These are phyloP conservation scores for Bos indicus DNA, from an alignment of 2,113 vertebrate genomes.

Conservation along the genomic window DNA sequence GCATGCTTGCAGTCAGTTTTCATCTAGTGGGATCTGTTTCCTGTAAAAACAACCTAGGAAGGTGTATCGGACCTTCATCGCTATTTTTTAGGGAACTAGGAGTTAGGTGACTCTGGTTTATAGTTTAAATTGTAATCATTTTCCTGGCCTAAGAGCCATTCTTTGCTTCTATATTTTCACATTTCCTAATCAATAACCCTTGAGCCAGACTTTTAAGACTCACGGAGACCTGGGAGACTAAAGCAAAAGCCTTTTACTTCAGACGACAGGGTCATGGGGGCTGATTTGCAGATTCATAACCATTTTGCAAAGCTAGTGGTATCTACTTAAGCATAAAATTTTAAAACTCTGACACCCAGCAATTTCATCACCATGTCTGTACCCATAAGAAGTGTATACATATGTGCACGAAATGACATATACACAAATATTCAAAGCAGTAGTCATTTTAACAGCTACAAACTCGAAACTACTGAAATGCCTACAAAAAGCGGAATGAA, in stretches of 20 bases:
- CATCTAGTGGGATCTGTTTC: not conserved
- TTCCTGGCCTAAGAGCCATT: not conserved
- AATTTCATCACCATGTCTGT: not conserved
- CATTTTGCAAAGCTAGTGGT: not conserved
- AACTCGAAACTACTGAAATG: not conserved
- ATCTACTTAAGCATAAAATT: not conserved
- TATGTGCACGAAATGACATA: not conserved
- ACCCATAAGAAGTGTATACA: not conserved
- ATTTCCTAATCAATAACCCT: not conserved
- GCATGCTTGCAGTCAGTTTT: not conserved
- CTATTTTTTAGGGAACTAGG: not conserved
- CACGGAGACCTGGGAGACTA: not conserved
- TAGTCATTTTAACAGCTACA: not conserved
- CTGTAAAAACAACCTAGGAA: not conserved
- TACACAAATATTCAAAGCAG: not conserved
- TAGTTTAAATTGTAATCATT: not conserved
- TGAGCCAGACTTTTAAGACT: not conserved
- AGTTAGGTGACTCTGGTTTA: not conserved
- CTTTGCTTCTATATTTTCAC: not conserved
- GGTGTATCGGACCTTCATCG: not conserved
- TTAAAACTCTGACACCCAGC: not conserved
- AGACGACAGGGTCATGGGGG: not conserved
- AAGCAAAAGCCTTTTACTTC: not conserved
- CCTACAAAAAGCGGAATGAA: not conserved
- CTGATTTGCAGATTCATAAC: not conserved